Evolutionary conservation across 2,113 vertebrate species (phyloP), one percentile per base, ranked within the genome.

Genomic region (Opisthocomus hoazin): DNA sequence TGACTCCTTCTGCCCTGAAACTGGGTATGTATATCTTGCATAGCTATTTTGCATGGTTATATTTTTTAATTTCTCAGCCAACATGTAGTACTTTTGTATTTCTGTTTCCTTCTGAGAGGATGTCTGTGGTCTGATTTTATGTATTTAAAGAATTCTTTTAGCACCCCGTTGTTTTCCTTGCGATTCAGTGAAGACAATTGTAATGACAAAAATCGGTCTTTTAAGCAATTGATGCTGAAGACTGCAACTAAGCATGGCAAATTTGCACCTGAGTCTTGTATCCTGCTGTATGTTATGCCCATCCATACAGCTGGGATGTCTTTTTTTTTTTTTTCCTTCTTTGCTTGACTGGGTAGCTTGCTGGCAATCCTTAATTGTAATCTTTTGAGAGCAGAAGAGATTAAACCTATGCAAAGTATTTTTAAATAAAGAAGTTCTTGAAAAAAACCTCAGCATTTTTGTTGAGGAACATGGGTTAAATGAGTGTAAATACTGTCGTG

Each of bases 1-100:
- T 99, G 93, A 99, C 98, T 87, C 98, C 99, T 69, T 99, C 99
- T 58, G 98, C 98, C 64, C 97, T 99, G 54, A 99, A 99, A 96
- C 98, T 99, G 89, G 99, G 99, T 99, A 98, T 4, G 99, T 98
- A 58, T 53, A 8, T 88, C 50, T 64, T 76, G 21, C 12, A 41
- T 70, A 36, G 4, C 30, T 63, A 15, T 71, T n/a, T 64, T 75
- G 23, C 12, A 43, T 73, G 39, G 4, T 34, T 63, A 15, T 71
- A n/a, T n/a, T 45, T 45, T 45, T 45, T 45, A 45, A 15, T 56
- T 50, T 56, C 74, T 36, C 1, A 50, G n/a, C 15, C 8, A 61
- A 18, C 37, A 34, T 34, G 3, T 65, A n/a, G 15, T 65, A 29
- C n/a, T 48, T 66, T 27, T 2, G 15, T 64, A 17, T 34, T 74